A percentile compares a stretch with the other conserved stretches of the same genome.
Evolutionary conservation across 2,113 vertebrate genomes (phyloP).

Genomic region (Vidua macroura): DNA sequence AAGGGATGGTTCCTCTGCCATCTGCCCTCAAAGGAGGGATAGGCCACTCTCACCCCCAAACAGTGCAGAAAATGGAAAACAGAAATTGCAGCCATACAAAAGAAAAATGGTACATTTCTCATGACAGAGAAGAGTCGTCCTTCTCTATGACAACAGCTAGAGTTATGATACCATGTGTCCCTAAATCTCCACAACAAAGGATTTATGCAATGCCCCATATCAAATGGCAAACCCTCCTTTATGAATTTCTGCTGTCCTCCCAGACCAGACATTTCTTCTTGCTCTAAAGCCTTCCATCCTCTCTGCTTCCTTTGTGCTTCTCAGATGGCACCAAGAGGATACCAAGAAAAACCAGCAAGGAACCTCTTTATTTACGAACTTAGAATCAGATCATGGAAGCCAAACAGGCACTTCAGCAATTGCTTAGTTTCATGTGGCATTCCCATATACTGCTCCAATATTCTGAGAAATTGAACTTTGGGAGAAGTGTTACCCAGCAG

Average conservation of each 20-base stretch:
- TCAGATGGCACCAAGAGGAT: background rate
- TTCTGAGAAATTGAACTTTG: background rate
- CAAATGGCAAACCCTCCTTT: background rate
- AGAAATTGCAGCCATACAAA: background rate
- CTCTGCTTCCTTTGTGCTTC: background rate
- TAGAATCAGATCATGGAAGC: background rate
- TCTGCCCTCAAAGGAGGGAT: background rate
- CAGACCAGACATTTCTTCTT: background rate
- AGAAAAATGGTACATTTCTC: background rate
- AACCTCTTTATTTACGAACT: background rate
- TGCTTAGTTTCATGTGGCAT: background rate
- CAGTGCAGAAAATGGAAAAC: background rate
- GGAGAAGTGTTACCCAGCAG: background rate
- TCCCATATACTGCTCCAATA: background rate
- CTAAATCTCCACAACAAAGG: background rate
- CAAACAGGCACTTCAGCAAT: background rate
- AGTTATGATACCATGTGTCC: background rate
- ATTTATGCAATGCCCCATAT: background rate
- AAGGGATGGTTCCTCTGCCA: background rate
- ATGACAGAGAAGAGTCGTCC: rapidly evolving
- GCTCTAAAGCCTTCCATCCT: background rate
- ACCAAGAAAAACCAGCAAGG: background rate
- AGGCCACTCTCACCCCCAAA: background rate
- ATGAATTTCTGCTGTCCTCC: background rate
- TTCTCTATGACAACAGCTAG: background rate